Conservation (phyloP, 2,888 invertebrate species). For the Sisyra terminalis region DNA sequence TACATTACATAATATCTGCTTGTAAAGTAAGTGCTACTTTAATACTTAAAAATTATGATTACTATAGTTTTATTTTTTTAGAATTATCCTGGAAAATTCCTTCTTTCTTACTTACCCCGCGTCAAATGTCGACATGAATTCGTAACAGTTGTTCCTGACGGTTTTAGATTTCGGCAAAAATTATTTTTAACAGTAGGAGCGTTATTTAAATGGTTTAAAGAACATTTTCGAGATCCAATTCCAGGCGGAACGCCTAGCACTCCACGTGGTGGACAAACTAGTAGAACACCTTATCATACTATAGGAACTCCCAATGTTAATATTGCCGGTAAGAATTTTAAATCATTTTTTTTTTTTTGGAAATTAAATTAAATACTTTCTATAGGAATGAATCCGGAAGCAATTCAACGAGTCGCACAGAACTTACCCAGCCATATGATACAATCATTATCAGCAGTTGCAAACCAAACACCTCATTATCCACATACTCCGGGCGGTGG, state of each 20-base stretch:
- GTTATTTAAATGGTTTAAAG: slow-evolving; percentile 93
- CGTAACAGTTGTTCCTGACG: slow-evolving; percentile 80
- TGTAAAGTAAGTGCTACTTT: slow-evolving; percentile 46
- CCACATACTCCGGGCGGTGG: slow-evolving; percentile 60
- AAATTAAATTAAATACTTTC: slow-evolving; percentile 11
- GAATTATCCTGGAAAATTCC: slow-evolving; percentile 81
- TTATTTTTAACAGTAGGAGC: slow-evolving; percentile 68
- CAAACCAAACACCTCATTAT: slow-evolving; percentile 50
- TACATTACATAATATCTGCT: slow-evolving; percentile 75
- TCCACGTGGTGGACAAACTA: slow-evolving; percentile 37
- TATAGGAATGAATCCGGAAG: slow-evolving; percentile 41
- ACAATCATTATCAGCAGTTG: slow-evolving; percentile 52
- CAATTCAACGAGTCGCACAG: slow-evolving; percentile 53
- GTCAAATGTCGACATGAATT: slow-evolving; percentile 79
- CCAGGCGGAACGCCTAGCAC: slow-evolving; percentile 60
- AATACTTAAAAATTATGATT: slow-evolving; percentile 8
- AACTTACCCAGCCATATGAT: slow-evolving; percentile 53
- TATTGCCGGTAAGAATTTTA: slow-evolving; percentile 17
- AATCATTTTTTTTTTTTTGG: neutral
- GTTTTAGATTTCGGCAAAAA: slow-evolving; percentile 78
- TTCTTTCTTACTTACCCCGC: slow-evolving; percentile 85
- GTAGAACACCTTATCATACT: slow-evolving; percentile 33
- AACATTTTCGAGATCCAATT: slow-evolving; percentile 86
- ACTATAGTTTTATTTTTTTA: slow-evolving; percentile 15
- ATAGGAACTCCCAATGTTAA: slow-evolving; percentile 21